Conservation (phyloP, 2,888 invertebrate genomes). For the Byasa hedistus region DNA sequence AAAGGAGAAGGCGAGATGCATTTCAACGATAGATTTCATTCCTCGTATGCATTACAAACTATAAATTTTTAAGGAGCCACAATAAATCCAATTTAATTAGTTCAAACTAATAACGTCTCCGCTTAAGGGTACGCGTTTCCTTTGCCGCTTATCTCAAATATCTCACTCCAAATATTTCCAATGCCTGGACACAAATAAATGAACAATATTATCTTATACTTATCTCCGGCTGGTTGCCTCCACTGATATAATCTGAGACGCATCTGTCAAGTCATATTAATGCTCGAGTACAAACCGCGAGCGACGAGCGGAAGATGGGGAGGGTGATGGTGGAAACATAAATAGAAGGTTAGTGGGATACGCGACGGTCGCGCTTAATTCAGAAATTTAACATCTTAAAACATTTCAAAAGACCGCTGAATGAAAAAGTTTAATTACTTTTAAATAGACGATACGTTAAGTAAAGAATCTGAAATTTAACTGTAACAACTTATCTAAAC, state of each 20-base stretch:
- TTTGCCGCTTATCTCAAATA: slow-evolving; percentile 26
- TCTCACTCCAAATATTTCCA: slow-evolving; percentile 32
- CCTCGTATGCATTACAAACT: slow-evolving; percentile 27
- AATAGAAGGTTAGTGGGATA: slow-evolving; percentile 25
- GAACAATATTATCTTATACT: slow-evolving; percentile 42
- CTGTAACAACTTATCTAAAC: no score
- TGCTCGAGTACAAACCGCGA: slow-evolving; percentile 27
- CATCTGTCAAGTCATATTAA: slow-evolving; percentile 44
- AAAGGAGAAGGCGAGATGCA: neutral
- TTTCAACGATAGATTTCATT: slow-evolving; percentile 8
- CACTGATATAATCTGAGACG: slow-evolving; percentile 44
- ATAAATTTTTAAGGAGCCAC: slow-evolving; percentile 29
- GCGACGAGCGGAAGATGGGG: slow-evolving; percentile 25
- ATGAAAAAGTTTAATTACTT: no score
- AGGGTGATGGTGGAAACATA: slow-evolving; percentile 22
- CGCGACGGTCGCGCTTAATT: neutral
- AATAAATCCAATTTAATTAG: slow-evolving; percentile 35
- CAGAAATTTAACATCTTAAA: neutral
- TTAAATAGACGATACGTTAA: no score
- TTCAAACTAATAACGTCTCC: slow-evolving; percentile 30
- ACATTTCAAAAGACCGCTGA: no score
- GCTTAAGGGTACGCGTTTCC: slow-evolving; percentile 16
- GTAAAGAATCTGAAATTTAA: no score
- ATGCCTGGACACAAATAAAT: slow-evolving; percentile 37
- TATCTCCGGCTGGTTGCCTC: slow-evolving; percentile 36